Conservation (phyloP, 92 coral and sea anemone genomes). For the Palythoa grandis region DNA sequence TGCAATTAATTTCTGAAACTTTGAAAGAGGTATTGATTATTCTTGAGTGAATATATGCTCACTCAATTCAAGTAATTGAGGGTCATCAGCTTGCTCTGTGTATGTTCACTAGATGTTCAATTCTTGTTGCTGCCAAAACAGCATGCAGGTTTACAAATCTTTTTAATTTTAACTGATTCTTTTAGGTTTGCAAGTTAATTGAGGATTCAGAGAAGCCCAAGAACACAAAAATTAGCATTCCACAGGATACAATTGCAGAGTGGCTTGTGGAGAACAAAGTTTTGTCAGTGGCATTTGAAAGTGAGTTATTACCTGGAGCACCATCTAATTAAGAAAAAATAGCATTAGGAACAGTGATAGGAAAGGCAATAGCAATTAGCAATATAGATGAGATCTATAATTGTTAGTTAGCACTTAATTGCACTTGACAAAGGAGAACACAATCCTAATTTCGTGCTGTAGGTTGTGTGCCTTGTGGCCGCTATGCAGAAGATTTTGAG, state of each 20-base stretch:
- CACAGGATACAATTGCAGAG: slow-evolving; percentile 82
- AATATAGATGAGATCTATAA: no score
- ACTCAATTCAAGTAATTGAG: no score
- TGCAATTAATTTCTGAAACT: no score
- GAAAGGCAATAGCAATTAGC: not conserved
- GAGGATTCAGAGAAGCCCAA: slow-evolving; percentile 84
- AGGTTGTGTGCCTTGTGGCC: no score
- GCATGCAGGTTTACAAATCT: not conserved
- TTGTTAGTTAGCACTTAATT: no score
- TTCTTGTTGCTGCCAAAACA: not conserved
- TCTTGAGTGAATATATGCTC: no score
- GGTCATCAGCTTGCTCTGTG: not conserved
- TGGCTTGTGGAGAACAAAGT: slow-evolving; percentile 90
- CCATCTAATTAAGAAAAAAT: not conserved
- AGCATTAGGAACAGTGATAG: not conserved
- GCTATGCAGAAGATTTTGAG: no score
- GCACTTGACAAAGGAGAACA: no score
- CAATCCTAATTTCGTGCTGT: no score
- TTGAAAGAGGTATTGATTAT: no score
- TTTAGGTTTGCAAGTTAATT: slow-evolving; percentile 83
- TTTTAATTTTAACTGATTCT: not conserved
- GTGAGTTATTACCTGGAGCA: slow-evolving; percentile 43
- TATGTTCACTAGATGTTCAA: no score
- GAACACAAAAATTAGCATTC: slow-evolving; percentile 68
- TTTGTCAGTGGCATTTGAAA: slow-evolving; percentile 90